Evolutionary conservation across 2,888 invertebrate species (phyloP), one percentile per base, ranked within the genome.

Genomic region (Copidosoma aretas): DNA sequence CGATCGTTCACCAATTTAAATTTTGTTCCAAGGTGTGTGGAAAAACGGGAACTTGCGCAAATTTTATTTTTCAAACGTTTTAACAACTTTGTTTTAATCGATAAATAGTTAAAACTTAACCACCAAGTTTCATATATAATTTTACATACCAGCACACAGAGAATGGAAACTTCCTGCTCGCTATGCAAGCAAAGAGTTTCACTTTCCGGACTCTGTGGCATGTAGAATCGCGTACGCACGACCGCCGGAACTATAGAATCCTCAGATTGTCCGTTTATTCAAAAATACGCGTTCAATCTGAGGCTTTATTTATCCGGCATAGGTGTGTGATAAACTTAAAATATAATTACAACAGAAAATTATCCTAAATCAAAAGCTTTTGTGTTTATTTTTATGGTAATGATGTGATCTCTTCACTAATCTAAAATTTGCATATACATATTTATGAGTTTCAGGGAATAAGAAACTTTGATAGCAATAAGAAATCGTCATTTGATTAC

Each of bases 1-100:
- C 58, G 19, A 53, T 67, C 22, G 51, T 54, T 61, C 52, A n/a
- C n/a, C n/a, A n/a, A 59, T 59, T 64, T 67, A 62, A 32, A 32
- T 67, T 70, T 21, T 57, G 46, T 64, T 71, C 64, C 49, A 61
- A 71, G 58, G 51, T 54, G 61, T 58, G 43, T 61, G 22, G 57
- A 60, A 53, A 61, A 32, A 24, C 19, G 56, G 53, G 65, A 68
- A 71, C 71, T 71, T 68, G 65, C 64, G 56, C 21, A 25, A 1
- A 19, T 25, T 41, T 62, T 61, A 12, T 32, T 41, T 56, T 56
- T 22, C 10, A 14, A 25, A 41, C 10, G 5, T 32, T 32, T 32
- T 5, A 32, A 3, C 32, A 32, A 5, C 32, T 60, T 60, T 41
- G 52, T 46, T 53, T 65, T 61, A 69, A 61, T 62, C 62, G 64